Evolutionary conservation across 2,113 vertebrate species (phyloP).

Genomic region (Puntigrus tetrazona): DNA sequence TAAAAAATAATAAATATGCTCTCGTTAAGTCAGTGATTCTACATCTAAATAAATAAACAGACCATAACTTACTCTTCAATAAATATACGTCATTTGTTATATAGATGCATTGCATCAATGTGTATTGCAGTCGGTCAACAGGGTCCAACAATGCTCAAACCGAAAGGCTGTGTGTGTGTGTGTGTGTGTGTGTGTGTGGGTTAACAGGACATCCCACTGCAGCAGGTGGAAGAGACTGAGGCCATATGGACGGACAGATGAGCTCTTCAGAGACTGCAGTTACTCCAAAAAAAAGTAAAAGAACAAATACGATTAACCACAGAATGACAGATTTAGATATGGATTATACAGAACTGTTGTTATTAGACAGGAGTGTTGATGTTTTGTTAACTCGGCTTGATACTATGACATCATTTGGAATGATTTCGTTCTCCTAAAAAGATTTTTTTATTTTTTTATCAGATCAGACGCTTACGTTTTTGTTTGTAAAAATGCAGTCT

Average conservation of each 20-base stretch:
- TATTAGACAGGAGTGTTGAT: neutral
- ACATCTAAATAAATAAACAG: slow-evolving; percentile 64
- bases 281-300: neutral
- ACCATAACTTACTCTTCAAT: slow-evolving; percentile 69
- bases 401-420: neutral
- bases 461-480: neutral
- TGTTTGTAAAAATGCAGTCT: neutral
- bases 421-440: neutral
- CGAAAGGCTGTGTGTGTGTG: slow-evolving; percentile 23
- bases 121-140: slow-evolving; percentile 60
- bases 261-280: neutral
- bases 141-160: slow-evolving; percentile 58
- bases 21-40: slow-evolving; percentile 56
- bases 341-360: neutral
- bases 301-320: neutral
- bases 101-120: slow-evolving; percentile 70
- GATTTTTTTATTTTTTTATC: neutral
- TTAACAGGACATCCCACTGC: neutral
- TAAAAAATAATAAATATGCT: slow-evolving; percentile 61
- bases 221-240: slow-evolving; percentile 10
- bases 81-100: slow-evolving; percentile 64
- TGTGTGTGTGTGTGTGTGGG: neutral
- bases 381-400: neutral
- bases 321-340: neutral
- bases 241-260: neutral